Evolutionary conservation across 2,113 vertebrate species (phyloP).

Genomic region (Lanius ludovicianus): DNA sequence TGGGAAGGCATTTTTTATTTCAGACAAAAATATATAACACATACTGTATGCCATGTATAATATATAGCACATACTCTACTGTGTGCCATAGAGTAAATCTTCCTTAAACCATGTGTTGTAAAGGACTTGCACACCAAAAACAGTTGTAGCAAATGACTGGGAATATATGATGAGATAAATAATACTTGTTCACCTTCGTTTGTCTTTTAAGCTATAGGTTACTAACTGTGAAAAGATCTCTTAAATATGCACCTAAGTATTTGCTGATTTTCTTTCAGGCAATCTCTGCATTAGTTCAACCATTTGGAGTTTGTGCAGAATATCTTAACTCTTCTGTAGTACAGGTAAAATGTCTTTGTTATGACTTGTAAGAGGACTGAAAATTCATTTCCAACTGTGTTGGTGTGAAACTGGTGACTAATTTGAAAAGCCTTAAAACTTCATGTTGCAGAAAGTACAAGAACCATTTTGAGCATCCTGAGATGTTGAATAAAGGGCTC

Average conservation of each 20-base stretch:
- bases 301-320: constrained; percentile 93
- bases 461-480: neutral
- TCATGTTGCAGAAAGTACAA: neutral
- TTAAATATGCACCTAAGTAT: neutral
- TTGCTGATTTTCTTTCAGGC: constrained; percentile 74
- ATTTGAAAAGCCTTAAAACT: neutral
- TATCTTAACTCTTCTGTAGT: constrained; percentile 94
- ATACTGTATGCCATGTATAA: neutral
- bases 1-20: neutral
- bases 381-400: neutral
- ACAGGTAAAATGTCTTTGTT: constrained; percentile 80
- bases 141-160: neutral
- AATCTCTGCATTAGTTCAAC: constrained; percentile 93
- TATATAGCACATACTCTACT: neutral
- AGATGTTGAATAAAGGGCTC: neutral
- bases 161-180: neutral
- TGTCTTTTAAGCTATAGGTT: neutral
- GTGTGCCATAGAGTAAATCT: neutral
- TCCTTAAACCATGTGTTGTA: neutral
- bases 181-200: neutral
- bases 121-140: neutral
- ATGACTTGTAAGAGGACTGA: neutral
- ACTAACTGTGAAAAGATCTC: neutral
- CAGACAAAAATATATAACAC: neutral
- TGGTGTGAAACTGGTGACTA: neutral